Evolutionary conservation across 1,140 invertebrate species (phyloP).

Genomic region (Mya arenaria): DNA sequence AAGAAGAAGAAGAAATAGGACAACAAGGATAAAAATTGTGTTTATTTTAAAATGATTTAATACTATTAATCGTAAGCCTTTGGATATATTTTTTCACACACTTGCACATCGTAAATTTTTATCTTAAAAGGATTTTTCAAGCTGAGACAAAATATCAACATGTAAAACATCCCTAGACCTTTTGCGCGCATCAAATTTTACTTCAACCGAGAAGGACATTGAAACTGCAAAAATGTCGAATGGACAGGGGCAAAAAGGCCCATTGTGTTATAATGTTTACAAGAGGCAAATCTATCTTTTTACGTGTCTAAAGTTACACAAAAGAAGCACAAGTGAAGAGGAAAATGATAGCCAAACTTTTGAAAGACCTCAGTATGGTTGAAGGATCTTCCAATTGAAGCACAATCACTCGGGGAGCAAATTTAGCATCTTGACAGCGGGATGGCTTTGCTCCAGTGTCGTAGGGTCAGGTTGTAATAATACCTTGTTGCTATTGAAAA

Average conservation of each 20-base stretch:
- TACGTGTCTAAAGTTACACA: slow-evolving; percentile 35
- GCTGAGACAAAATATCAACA: no score
- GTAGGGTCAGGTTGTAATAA: slow-evolving; percentile 37
- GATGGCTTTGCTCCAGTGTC: slow-evolving; percentile 29
- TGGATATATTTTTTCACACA: no score
- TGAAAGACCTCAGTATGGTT: slow-evolving; percentile 10
- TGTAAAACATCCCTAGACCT: no score
- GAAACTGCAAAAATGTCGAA: no score
- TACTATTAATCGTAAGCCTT: no score
- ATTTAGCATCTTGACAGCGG: slow-evolving; percentile 32
- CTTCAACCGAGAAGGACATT: no score
- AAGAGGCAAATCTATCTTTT: slow-evolving; percentile 46
- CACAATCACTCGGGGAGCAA: slow-evolving; percentile 33
- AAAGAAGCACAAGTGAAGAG: slow-evolving; percentile 21
- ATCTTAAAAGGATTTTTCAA: no score
- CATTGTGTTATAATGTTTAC: slow-evolving; percentile 4
- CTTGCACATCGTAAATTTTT: no score
- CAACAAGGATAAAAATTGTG: no score
- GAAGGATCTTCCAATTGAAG: slow-evolving; percentile 15
- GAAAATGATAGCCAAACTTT: slow-evolving; percentile 39
- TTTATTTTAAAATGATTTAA: no score
- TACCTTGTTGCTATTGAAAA: slow-evolving; percentile 20
- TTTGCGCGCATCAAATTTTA: no score
- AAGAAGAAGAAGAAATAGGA: no score
- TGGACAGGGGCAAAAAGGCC: not conserved